Percentiles rank a stretch among this genome's conserved stretches.
phyloP scores from a whole-genome alignment of 2,888 invertebrate genomes.

The Kuschelorhynchus macadamiae region DNA sequence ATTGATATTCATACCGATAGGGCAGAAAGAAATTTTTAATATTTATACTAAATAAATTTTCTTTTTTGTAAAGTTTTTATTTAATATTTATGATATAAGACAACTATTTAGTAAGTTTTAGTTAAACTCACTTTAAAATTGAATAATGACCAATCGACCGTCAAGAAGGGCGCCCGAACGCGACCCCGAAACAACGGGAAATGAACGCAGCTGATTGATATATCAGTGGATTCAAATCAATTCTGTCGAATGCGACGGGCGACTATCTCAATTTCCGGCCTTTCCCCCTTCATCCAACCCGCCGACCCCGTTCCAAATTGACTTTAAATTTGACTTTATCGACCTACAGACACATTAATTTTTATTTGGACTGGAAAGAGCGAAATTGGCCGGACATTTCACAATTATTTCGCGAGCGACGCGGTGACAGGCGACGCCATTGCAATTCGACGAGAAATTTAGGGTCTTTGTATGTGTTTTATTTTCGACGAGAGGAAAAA shows the following conservation, averaged over 20 bases:
- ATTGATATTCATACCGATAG: too few species aligned
- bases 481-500: not conserved
- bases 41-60: too few species aligned
- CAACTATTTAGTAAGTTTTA: too few species aligned
- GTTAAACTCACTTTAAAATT: not conserved
- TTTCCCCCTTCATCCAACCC: slow-evolving; percentile 21
- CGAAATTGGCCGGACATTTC: slow-evolving; percentile 42
- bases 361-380: slow-evolving; percentile 51
- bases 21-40: too few species aligned
- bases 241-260: slow-evolving; percentile 35
- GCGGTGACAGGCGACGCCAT: slow-evolving; percentile 38
- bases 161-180: slow-evolving; percentile 25
- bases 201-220: slow-evolving; percentile 47
- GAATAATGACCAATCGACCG: slow-evolving; percentile 15
- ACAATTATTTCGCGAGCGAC: slow-evolving; percentile 44
- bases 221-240: slow-evolving; percentile 47
- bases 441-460: slow-evolving; percentile 35
- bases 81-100: too few species aligned
- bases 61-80: too few species aligned
- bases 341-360: slow-evolving; percentile 53
- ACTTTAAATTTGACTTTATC: slow-evolving; percentile 56
- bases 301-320: slow-evolving; percentile 53
- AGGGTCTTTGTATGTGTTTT: too few species aligned
- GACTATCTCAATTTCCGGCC: slow-evolving; percentile 51
- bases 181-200: slow-evolving; percentile 44